Conservation (phyloP, 2,888 invertebrate species). For the Thumatha senex region DNA sequence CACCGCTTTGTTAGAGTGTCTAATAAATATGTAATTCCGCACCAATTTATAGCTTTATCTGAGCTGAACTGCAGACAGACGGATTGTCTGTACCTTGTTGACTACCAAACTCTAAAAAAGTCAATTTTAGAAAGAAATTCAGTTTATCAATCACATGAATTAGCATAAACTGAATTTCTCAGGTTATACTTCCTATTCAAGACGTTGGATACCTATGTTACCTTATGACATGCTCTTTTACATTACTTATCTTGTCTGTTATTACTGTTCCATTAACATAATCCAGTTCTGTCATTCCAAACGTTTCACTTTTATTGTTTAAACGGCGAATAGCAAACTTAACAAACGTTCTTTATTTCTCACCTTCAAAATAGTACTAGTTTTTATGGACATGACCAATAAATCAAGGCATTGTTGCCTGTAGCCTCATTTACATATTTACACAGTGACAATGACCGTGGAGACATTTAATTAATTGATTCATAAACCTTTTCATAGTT, state of each 20-base stretch:
- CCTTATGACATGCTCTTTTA: neutral
- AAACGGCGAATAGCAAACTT: constrained; percentile 40
- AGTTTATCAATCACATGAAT: too few relatives aligned
- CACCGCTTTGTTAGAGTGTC: too few relatives aligned
- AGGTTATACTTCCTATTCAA: too few relatives aligned
- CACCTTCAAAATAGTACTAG: constrained; percentile 58
- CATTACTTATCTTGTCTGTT: neutral
- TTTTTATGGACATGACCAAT: constrained; percentile 63
- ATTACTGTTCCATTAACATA: neutral
- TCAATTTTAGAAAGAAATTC: too few relatives aligned
- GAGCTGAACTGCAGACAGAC: too few relatives aligned
- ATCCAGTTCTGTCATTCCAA: constrained; percentile 31
- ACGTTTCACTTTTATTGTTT: constrained; percentile 47
- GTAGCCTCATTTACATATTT: constrained; percentile 77
- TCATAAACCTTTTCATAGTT: constrained; percentile 77
- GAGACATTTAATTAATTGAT: constrained; percentile 82
- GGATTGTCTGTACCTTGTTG: too few relatives aligned
- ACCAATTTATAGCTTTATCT: too few relatives aligned
- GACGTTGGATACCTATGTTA: neutral
- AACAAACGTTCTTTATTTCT: constrained; percentile 62
- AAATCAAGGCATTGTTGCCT: constrained; percentile 78
- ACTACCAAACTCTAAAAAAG: too few relatives aligned
- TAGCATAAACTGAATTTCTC: too few relatives aligned
- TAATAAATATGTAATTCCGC: too few relatives aligned
- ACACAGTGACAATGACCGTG: constrained; percentile 78